Conservation (phyloP, 2,888 invertebrate species). For the Masnerella sp. region DNA sequence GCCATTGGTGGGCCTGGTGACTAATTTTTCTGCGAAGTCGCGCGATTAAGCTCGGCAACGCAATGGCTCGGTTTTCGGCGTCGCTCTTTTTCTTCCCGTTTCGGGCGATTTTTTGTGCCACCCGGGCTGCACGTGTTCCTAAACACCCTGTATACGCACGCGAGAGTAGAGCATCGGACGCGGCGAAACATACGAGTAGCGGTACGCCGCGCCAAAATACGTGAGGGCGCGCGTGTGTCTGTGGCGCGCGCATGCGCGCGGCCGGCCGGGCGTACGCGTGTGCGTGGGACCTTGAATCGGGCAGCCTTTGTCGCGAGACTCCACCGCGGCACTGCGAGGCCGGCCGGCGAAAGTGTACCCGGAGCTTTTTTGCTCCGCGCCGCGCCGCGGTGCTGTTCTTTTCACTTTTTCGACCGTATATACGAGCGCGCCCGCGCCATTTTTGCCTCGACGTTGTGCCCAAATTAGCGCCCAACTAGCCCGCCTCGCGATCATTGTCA, state of each 20-base stretch:
- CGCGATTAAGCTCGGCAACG: slow-evolving; percentile 43
- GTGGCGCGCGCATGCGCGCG: slow-evolving; percentile 57
- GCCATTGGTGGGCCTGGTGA: too few relatives aligned
- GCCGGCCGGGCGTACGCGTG: slow-evolving; percentile 64
- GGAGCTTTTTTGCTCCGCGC: slow-evolving; percentile 70
- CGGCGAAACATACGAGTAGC: slow-evolving; percentile 73
- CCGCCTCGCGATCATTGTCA: slow-evolving; percentile 43
- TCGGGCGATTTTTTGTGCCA: slow-evolving; percentile 30
- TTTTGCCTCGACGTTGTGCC: slow-evolving; percentile 60
- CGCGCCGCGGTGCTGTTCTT: slow-evolving; percentile 66
- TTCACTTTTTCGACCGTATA: slow-evolving; percentile 63
- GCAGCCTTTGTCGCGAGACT: slow-evolving; percentile 77
- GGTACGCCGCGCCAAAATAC: slow-evolving; percentile 75
- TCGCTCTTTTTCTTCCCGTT: slow-evolving; percentile 14
- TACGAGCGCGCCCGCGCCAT: slow-evolving; percentile 57
- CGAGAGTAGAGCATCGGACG: slow-evolving; percentile 73
- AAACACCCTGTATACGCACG: slow-evolving; percentile 63
- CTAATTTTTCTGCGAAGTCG: slow-evolving; percentile 34
- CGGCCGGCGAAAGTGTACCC: slow-evolving; percentile 77
- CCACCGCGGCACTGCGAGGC: slow-evolving; percentile 76
- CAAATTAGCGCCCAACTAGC: slow-evolving; percentile 57
- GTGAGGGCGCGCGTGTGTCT: slow-evolving; percentile 52
- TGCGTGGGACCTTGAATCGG: slow-evolving; percentile 77
- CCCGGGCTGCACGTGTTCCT: slow-evolving; percentile 61
- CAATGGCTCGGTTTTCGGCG: slow-evolving; percentile 52